Conservation (phyloP, 2,888 invertebrate species). For the Epistrophella euchroma region DNA sequence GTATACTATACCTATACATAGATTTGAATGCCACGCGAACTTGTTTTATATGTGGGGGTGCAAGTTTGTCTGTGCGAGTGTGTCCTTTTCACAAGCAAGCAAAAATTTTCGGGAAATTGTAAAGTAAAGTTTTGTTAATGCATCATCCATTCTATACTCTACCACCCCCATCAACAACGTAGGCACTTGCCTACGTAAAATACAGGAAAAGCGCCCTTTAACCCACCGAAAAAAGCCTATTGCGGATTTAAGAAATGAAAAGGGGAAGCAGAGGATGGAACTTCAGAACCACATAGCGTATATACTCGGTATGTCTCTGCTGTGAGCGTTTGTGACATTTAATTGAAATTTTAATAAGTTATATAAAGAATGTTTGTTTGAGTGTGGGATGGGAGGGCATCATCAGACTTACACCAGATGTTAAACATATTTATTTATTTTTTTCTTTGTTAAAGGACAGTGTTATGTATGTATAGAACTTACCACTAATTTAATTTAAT, state of each 20-base stretch:
- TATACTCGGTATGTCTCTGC: background rate
- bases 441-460: background rate
- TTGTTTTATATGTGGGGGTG: background rate
- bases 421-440: background rate
- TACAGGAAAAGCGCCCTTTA: constrained; percentile 17
- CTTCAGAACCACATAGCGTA: constrained; percentile 10
- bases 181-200: constrained; percentile 23
- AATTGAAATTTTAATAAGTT: constrained; percentile 74
- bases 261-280: background rate
- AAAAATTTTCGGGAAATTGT: constrained; percentile 55
- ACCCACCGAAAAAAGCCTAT: constrained; percentile 32
- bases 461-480: constrained; percentile 26
- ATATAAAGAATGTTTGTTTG: background rate
- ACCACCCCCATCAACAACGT: constrained; percentile 14
- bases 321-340: constrained; percentile 55
- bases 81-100: constrained; percentile 40
- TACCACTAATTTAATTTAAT: constrained; percentile 46
- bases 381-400: background rate
- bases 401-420: constrained; percentile 23
- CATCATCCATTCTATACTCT: constrained; percentile 31
- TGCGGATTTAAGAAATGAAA: constrained; percentile 12
- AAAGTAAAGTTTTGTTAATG: constrained; percentile 68
- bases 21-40: constrained; percentile 19
- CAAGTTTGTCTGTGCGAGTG: constrained; percentile 1
- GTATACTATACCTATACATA: constrained; percentile 12